A percentile compares a stretch with the other conserved stretches of the same genome.
These are phyloP conservation scores for Meriones psammophilus DNA, from an alignment of 2,797 vertebrate genomes.

Conservation along the genomic window DNA sequence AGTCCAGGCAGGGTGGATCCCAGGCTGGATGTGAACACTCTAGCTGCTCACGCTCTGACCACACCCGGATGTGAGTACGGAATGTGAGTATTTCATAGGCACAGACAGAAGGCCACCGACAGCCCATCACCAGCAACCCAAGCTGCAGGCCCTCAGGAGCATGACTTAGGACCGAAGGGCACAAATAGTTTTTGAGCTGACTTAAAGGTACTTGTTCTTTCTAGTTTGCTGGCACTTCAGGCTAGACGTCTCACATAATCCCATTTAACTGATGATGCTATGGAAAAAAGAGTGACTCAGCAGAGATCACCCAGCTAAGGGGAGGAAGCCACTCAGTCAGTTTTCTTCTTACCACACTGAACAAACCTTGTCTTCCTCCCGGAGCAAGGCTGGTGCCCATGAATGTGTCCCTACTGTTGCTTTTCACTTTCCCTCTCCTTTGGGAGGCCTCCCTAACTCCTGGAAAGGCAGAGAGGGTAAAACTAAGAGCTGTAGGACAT, in stretches of 20 bases:
- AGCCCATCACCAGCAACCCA: background rate
- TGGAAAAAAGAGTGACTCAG: background rate
- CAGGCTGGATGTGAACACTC: background rate
- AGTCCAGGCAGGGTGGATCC: no score
- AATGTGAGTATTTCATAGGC: background rate
- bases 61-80: background rate
- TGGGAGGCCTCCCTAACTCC: background rate
- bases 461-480: background rate
- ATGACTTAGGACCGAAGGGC: background rate
- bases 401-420: background rate
- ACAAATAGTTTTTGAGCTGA: background rate
- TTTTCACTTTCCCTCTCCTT: background rate
- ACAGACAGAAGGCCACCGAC: background rate
- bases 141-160: background rate
- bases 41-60: background rate
- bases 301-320: background rate
- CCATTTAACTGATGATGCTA: background rate
- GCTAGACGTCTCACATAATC: background rate
- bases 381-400: background rate
- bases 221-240: background rate
- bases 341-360: background rate
- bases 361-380: background rate
- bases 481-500: background rate
- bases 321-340: background rate
- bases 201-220: background rate